phyloP scores from a whole-genome alignment of 2,113 vertebrate genomes.

The Sinocyclocheilus rhinocerous region DNA sequence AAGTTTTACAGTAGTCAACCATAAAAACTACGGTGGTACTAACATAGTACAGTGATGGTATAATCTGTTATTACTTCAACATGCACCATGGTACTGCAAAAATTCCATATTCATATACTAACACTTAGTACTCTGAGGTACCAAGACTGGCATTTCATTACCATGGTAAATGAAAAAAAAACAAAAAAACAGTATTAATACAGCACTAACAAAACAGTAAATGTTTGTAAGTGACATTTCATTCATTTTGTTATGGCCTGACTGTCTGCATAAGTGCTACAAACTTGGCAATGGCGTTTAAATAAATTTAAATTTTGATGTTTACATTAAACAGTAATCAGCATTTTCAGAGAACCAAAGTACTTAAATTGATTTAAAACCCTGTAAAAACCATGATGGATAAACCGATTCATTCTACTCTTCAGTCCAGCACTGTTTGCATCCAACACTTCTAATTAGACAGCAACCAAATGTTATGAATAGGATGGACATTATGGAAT shows the following conservation, averaged over 20 bases:
- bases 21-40: background rate
- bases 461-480: conserved; percentile 99
- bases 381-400: conserved; percentile 24
- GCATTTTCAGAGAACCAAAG: conserved; percentile 25
- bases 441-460: conserved; percentile 96
- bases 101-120: background rate
- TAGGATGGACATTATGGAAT: conserved; percentile 95
- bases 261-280: background rate
- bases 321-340: conserved; percentile 10
- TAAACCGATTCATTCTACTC: conserved; percentile 45
- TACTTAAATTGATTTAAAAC: conserved; percentile 12
- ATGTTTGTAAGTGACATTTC: too few relatives aligned
- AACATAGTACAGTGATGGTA: background rate
- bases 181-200: too few relatives aligned
- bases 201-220: background rate
- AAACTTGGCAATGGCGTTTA: background rate
- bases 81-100: background rate
- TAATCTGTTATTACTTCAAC: background rate
- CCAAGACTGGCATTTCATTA: background rate
- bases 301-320: background rate
- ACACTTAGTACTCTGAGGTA: too few relatives aligned
- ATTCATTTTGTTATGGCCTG: background rate
- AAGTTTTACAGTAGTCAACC: background rate
- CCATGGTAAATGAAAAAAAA: background rate
- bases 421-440: conserved; percentile 68